These are phyloP conservation scores for Motacilla tschutschensis DNA, from an alignment of 2,113 vertebrate genomes.

Conservation along the genomic window DNA sequence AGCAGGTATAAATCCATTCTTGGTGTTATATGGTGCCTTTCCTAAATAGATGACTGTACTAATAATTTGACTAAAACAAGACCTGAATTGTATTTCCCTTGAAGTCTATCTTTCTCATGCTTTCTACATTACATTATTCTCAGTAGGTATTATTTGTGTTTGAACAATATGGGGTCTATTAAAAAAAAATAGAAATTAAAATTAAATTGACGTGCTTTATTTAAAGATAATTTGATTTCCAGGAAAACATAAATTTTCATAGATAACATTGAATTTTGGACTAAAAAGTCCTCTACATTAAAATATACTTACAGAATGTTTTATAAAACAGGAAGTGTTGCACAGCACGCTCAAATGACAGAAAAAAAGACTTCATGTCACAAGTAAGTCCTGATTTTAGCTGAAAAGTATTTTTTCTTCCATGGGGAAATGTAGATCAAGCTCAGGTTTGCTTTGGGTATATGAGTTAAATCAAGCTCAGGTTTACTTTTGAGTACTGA, in stretches of 20 bases:
- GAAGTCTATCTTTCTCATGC: background rate
- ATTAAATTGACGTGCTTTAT: background rate
- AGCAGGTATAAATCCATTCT: background rate
- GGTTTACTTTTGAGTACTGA: background rate
- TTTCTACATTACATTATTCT: background rate
- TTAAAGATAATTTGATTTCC: background rate
- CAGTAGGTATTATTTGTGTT: background rate
- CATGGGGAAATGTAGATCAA: background rate
- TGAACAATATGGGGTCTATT: background rate
- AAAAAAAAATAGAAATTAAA: background rate
- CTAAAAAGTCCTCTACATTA: background rate
- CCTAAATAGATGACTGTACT: background rate
- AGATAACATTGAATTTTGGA: background rate
- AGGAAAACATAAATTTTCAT: background rate
- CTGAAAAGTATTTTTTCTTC: background rate
- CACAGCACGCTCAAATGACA: background rate
- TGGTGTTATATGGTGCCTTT: background rate
- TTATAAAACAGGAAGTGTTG: background rate
- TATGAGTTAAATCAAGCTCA: background rate
- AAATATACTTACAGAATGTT: background rate
- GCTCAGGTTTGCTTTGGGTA: background rate
- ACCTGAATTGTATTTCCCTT: background rate
- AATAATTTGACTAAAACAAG: background rate
- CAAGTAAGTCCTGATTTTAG: background rate
- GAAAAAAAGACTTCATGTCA: background rate